Base-by-base conservation (phyloP, 2,888 invertebrate genomes). In the Ophraella communa region DNA sequence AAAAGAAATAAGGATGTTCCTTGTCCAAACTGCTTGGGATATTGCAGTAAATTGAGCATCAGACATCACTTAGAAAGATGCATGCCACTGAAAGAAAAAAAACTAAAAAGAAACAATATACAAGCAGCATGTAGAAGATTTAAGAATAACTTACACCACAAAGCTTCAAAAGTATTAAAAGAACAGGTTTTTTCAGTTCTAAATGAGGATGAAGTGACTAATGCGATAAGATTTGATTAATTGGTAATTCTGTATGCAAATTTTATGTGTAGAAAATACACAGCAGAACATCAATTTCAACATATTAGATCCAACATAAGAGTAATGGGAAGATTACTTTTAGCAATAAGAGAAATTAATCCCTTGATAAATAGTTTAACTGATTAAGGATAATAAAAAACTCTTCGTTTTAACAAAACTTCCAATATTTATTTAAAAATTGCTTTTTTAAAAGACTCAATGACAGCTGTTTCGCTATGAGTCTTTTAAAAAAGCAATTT, bases 291-390 rank as follows among this genome's bases (percentile, higher is more conserved):
- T 53, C 57, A 58, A 23, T 21, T 42, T 35, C 53, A 58, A 57
- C 53, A 54, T 47, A 64, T 64, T 18, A 47, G 58, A 49, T 64
- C 58, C 10, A 63, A 63, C 39, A 45, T 64, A 20, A 42, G 63
- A 33, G 52, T 35, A 24, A 24, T 24, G 11, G 33, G 33, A 33
- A 33, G 33, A 33, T 7, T 33, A 33, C 8, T 33, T 33, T n/a
- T 42, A 53, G 44, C 54, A 24, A 54, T 64, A 4, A 64, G 24
- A 53, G 47, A 49, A 58, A 54, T 58, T 2, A 58, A 64, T 39
- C 63, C 58, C n/a, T n/a, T n/a, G n/a, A n/a, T n/a, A n/a, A n/a
- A n/a, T n/a, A n/a, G n/a, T n/a, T n/a, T n/a, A n/a, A n/a, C n/a
- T n/a, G n/a, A n/a, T n/a, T n/a, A n/a, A n/a, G n/a, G n/a, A n/a